These are phyloP conservation scores for Diogma glabrata DNA, from an alignment of 2,888 invertebrate genomes.

Conservation along the genomic window DNA sequence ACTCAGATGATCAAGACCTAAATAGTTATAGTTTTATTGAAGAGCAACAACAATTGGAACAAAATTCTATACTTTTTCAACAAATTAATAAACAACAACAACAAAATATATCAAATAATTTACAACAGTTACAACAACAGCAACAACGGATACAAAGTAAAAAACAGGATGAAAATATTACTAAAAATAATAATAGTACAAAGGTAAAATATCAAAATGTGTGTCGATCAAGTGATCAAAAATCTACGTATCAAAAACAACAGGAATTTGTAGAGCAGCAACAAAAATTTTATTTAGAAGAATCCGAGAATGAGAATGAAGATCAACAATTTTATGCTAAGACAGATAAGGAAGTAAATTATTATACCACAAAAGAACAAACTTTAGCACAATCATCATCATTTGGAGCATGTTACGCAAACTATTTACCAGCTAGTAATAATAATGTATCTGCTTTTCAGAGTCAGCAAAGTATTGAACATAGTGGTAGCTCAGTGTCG, in stretches of 20 bases:
- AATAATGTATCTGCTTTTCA: too few relatives aligned
- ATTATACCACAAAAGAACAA: too few relatives aligned
- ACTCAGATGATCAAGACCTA: too few relatives aligned
- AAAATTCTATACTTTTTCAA: too few relatives aligned
- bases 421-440: background rate
- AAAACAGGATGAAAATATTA: background rate
- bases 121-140: constrained; percentile 24
- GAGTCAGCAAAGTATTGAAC: constrained; percentile 2
- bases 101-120: constrained; percentile 10
- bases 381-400: background rate
- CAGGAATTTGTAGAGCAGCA: background rate
- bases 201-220: constrained; percentile 5
- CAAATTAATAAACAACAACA: background rate
- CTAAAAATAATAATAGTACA: background rate
- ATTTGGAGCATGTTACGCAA: background rate
- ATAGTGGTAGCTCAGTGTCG: background rate
- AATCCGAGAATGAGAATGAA: background rate
- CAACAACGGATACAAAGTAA: background rate
- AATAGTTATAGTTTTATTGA: background rate
- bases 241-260: constrained; percentile 1
- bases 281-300: background rate
- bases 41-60: background rate
- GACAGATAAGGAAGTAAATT: background rate
- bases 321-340: background rate
- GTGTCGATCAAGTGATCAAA: background rate